Base-by-base conservation (phyloP, 2,888 invertebrate genomes). In the Aleiodes testaceus region DNA sequence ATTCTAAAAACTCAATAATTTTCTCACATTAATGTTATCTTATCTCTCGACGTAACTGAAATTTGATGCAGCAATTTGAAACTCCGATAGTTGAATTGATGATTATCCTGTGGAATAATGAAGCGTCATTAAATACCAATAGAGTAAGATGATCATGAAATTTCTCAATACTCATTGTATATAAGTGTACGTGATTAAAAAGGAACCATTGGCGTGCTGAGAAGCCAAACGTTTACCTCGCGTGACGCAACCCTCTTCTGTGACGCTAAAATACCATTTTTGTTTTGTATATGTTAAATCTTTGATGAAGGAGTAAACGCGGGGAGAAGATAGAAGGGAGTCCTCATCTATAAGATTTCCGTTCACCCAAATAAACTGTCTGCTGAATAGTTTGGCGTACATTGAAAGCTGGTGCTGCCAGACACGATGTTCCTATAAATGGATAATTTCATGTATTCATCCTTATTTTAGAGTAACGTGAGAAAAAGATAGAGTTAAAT, bases 211-310 rank as follows among this genome's bases (percentile, higher is more conserved):
- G 36, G 59, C 59, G 9, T 16, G 36, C 16, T 30, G 2, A 36
- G 59, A 59, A 59, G 36, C 59, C 50, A 36, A 59, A 36, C 14
- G 16, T 36, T 3, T 59, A 14, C 59, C 11, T 36, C 20, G n/a
- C 53, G 50, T 59, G 59, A 59, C 59, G 59, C 59, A 59, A 59
- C 12, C 42, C 36, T 26, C 36, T 59, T 11, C 18, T 42, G 18
- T 59, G 59, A 59, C 59, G 59, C 11, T 59, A 1, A 42, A 36
- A 16, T 42, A 36, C 59, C 59, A 42, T 59, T 59, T 59, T 18
- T 59, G 42, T 30, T 30, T 50, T 55, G 55, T n/a, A n/a, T 18
- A 16, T 16, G 6, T 36, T 42, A 59, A n/a, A 36, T 18, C 36
- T 42, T 59, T 30, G 59, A 16, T 0, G 22, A 9, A 2, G 36